Base-by-base conservation (phyloP, 2,888 invertebrate genomes). In the Epinotia demarniana region DNA sequence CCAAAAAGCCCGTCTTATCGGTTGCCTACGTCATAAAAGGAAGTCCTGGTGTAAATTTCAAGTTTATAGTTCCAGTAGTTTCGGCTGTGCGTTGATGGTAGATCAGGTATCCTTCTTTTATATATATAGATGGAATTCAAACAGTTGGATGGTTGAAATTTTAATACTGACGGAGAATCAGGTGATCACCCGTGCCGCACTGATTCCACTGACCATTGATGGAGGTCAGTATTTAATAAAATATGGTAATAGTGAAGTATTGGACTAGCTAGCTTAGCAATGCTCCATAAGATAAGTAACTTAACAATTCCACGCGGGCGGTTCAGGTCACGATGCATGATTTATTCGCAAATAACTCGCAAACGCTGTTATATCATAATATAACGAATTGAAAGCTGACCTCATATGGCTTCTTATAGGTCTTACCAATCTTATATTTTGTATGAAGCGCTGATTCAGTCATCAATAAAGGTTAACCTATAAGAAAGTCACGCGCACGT, bases 281-380 rank as follows among this genome's bases (percentile, higher is more conserved):
- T 16, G 19, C 23, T 39, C 49, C 60, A 73, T 55, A 67, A 73
- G 61, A 73, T 55, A 67, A 73, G 61, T 13, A 66, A 53, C 46
- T 49, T 66, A 58, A 49, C 13, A 55, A 74, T 58, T 69, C 58
- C 33, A 69, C 49, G 69, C 69, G 63, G 69, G 69, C 63, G 73
- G 73, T 27, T 63, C 73, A 63, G 69, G 74, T 74, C 74, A 74
- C 74, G 69, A 70, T 27, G 19, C 62, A 61, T 58, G 46, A 68
- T 33, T 69, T 69, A 69, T 33, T 72, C 39, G 63, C 63, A 49
- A 64, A 70, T 74, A 70, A 73, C n/a, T 61, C 55, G 39, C 66
- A 67, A 61, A 70, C 23, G 69, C 46, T 39, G 66, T 71, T 75
- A 71, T 75, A 71, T 73, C 49, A 73, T 66, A 75, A 64, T 18